Evolutionary conservation across 2,113 vertebrate species (phyloP).

Genomic region (Lamprologus sp.): DNA sequence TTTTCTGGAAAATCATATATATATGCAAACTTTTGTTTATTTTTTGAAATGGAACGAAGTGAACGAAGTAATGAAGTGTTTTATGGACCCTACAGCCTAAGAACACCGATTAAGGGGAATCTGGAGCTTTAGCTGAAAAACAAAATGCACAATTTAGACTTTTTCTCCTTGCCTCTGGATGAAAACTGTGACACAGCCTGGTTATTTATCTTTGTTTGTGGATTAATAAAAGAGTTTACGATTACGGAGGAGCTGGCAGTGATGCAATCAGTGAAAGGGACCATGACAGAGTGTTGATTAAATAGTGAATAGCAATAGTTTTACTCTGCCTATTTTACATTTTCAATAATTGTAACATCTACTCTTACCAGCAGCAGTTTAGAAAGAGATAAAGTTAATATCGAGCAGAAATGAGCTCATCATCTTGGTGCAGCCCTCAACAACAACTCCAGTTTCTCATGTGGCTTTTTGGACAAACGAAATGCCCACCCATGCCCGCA

Average conservation of each 20-base stretch:
- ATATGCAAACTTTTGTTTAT: not conserved
- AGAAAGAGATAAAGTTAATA: accelerated
- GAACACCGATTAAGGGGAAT: accelerated
- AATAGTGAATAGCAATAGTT: not conserved
- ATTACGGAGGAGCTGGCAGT: accelerated
- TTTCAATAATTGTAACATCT: not conserved
- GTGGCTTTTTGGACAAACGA: accelerated
- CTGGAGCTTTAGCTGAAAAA: not conserved
- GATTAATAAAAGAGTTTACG: not conserved
- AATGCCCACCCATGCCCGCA: accelerated
- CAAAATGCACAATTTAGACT: not conserved
- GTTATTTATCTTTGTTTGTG: not conserved
- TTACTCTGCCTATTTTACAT: not conserved
- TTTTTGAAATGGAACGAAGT: not conserved
- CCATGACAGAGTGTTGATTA: not conserved
- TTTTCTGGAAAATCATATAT: not conserved
- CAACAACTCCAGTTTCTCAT: not conserved
- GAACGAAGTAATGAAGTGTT: not conserved
- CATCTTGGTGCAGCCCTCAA: not conserved
- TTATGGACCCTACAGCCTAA: not conserved
- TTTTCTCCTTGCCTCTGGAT: not conserved
- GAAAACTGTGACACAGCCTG: not conserved
- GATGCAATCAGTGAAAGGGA: not conserved
- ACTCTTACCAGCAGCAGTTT: not conserved
- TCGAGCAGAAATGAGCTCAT: not conserved